phyloP scores from a whole-genome alignment of 2,888 invertebrate species.

The Platycheirus rosarum region DNA sequence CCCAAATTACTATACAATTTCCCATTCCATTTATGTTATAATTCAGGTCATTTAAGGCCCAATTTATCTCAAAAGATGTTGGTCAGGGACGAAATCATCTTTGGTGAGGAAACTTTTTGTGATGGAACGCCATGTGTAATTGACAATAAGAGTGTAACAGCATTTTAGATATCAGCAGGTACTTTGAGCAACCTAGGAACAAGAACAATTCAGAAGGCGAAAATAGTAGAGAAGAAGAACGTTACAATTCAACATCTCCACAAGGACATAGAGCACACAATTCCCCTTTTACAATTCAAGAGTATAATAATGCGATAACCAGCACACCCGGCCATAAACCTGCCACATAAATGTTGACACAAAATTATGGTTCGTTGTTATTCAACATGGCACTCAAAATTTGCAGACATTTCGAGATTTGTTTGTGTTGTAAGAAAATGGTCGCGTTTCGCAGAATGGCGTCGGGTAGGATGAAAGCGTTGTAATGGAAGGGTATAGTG shows the following conservation, averaged over 20 bases:
- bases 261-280: constrained; percentile 19
- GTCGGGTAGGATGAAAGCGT: constrained; percentile 1
- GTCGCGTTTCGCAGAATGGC: constrained; percentile 24
- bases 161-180: constrained; percentile 41
- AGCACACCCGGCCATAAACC: constrained; percentile 39
- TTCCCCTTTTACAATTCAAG: constrained; percentile 31
- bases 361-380: constrained; percentile 50
- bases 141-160: constrained; percentile 45
- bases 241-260: constrained; percentile 10
- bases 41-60: constrained; percentile 28
- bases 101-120: constrained; percentile 1
- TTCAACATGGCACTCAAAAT: constrained; percentile 48
- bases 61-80: constrained; percentile 21
- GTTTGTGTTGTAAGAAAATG: constrained; percentile 27
- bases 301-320: constrained; percentile 47
- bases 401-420: constrained; percentile 41
- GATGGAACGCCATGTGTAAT: constrained; percentile 49
- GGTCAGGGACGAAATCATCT: not conserved
- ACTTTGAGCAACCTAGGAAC: constrained; percentile 12
- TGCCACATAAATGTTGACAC: constrained; percentile 49
- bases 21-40: constrained; percentile 8
- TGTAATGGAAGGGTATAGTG: not conserved
- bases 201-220: constrained; percentile 12
- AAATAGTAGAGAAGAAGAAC: constrained; percentile 7
- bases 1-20: not conserved